Evolutionary conservation across 2,113 vertebrate genomes (phyloP).

Genomic region (Myiopsitta monachus): DNA sequence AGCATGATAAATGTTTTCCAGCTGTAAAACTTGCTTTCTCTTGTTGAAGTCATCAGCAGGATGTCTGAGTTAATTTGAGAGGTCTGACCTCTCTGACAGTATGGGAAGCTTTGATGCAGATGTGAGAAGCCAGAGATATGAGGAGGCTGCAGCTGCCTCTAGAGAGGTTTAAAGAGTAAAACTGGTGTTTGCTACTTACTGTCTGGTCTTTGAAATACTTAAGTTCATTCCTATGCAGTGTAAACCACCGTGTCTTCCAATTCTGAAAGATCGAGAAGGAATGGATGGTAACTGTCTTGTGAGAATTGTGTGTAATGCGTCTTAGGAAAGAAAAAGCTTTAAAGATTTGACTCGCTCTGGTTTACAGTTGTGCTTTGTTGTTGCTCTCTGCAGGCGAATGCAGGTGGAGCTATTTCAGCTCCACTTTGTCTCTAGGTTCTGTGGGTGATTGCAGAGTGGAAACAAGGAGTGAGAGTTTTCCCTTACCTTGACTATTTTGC

Average conservation of each 20-base stretch:
- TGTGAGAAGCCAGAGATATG: not conserved
- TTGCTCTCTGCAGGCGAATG: not conserved
- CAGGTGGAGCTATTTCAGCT: not conserved
- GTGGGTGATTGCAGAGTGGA: not conserved
- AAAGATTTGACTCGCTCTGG: not conserved
- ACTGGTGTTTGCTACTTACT: slow-evolving; percentile 75
- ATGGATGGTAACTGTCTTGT: not conserved
- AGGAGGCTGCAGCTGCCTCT: not conserved
- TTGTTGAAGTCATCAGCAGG: not conserved
- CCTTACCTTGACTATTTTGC: slow-evolving; percentile 86
- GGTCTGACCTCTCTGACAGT: not conserved
- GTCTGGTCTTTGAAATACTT: slow-evolving; percentile 96
- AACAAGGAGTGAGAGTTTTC: not conserved
- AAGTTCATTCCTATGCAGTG: slow-evolving; percentile 88
- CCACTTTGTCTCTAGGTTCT: not conserved
- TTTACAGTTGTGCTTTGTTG: not conserved
- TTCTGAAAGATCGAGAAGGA: slow-evolving; percentile 73
- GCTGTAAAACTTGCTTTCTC: not conserved
- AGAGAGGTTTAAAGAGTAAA: not conserved
- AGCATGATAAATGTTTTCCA: not conserved
- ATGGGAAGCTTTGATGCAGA: not conserved
- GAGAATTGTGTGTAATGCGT: not conserved
- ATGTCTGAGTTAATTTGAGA: not conserved
- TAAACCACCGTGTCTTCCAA: slow-evolving; percentile 99
- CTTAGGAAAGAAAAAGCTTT: not conserved